phyloP scores from a whole-genome alignment of 1,140 invertebrate species.

The Lordiphosa collinella region DNA sequence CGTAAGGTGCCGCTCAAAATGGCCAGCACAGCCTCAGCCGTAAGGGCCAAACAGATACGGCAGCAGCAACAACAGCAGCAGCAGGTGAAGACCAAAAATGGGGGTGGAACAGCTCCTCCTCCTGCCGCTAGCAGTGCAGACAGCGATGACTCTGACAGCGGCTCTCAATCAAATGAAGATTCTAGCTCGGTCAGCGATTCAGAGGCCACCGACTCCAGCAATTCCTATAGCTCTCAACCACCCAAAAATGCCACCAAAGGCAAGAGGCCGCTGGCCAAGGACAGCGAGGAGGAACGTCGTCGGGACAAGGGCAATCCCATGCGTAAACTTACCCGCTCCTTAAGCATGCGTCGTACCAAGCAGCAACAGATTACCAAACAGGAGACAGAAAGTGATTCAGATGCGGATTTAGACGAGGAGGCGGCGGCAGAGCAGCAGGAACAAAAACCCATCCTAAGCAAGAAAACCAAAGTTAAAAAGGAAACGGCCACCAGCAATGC shows the following conservation, averaged over 20 bases:
- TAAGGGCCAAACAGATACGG: slow-evolving; percentile 63
- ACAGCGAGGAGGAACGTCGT: slow-evolving; percentile 48
- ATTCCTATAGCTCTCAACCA: slow-evolving; percentile 62
- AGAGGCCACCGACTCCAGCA: slow-evolving; percentile 59
- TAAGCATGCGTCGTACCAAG: slow-evolving; percentile 82
- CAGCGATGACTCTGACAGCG: slow-evolving; percentile 50
- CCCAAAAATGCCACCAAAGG: slow-evolving; percentile 32
- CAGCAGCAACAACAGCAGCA: slow-evolving; percentile 59
- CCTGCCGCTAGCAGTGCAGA: slow-evolving; percentile 60
- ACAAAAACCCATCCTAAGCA: slow-evolving; percentile 82
- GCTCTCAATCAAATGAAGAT: slow-evolving; percentile 24
- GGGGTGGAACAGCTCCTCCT: slow-evolving; percentile 30
- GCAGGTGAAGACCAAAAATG: slow-evolving; percentile 54
- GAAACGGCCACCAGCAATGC: slow-evolving; percentile 33
- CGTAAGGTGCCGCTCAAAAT: slow-evolving; percentile 66
- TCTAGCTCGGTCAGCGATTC: slow-evolving; percentile 57
- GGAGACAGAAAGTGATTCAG: slow-evolving; percentile 68
- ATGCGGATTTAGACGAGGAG: slow-evolving; percentile 79
- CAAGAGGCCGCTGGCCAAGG: slow-evolving; percentile 15
- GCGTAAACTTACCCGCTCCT: slow-evolving; percentile 81
- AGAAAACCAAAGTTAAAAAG: slow-evolving; percentile 64
- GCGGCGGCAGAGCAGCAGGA: slow-evolving; percentile 80
- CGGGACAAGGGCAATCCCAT: slow-evolving; percentile 65
- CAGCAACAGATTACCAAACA: slow-evolving; percentile 80
- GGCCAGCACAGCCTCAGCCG: slow-evolving; percentile 73